These are phyloP conservation scores for Drosophila simulans DNA, from an alignment of 1,140 invertebrate genomes.

Conservation along the genomic window DNA sequence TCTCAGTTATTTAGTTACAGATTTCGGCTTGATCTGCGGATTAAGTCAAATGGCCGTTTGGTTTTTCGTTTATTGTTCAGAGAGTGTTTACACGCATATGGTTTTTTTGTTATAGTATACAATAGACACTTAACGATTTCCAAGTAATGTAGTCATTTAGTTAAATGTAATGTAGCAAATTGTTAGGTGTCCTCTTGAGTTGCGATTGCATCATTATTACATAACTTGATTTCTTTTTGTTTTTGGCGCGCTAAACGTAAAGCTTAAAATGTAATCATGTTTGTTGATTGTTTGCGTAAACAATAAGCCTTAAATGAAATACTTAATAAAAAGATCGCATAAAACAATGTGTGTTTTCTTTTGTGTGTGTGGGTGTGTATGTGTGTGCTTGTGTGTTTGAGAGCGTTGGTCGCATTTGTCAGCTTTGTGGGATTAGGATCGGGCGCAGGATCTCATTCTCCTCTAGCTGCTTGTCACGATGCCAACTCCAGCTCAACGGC, in stretches of 20 bases:
- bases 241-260: constrained; percentile 81
- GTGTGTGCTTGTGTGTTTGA: constrained; percentile 49
- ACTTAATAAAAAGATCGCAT: constrained; percentile 78
- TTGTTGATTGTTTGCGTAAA: constrained; percentile 65
- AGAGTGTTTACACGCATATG: constrained; percentile 56
- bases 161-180: constrained; percentile 59
- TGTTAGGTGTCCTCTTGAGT: constrained; percentile 56
- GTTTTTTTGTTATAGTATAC: constrained; percentile 48
- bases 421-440: constrained; percentile 23
- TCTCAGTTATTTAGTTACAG: constrained; percentile 15
- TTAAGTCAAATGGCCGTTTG: constrained; percentile 60
- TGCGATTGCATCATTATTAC: constrained; percentile 66
- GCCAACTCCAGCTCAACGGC: constrained; percentile 74
- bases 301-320: constrained; percentile 78
- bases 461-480: constrained; percentile 13
- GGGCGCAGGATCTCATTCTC: constrained; percentile 8
- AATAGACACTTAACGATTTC: constrained; percentile 71
- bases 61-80: constrained; percentile 57
- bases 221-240: constrained; percentile 53
- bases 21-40: constrained; percentile 33
- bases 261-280: constrained; percentile 75
- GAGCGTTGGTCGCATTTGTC: constrained; percentile 48
- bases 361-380: constrained; percentile 41
- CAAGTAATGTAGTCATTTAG: constrained; percentile 42
- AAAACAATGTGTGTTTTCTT: constrained; percentile 63